These are phyloP conservation scores for Mormyrops attenuatus DNA, from an alignment of 2,797 vertebrate species.

Conservation along the genomic window DNA sequence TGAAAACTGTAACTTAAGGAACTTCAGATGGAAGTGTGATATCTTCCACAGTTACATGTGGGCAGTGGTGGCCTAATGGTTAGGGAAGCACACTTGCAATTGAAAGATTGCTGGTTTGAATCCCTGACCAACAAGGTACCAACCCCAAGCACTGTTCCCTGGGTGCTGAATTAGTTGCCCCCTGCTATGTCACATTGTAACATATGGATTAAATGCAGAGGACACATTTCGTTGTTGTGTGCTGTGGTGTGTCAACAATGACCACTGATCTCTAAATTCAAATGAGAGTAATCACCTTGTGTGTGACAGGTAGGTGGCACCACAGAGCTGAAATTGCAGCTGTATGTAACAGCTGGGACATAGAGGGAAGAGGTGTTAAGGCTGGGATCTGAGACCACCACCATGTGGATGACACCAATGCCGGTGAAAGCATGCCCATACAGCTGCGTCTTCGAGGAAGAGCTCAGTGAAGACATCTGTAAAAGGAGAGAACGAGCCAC, in stretches of 20 bases:
- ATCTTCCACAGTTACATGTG: neutral
- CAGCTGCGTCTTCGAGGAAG: neutral
- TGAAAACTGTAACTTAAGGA: neutral
- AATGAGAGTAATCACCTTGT: neutral
- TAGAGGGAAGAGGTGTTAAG: conserved; percentile 26
- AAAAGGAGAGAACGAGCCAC: neutral
- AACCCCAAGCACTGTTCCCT: neutral
- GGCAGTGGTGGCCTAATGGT: neutral
- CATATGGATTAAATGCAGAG: neutral
- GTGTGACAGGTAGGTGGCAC: neutral
- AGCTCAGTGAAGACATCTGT: conserved; percentile 7
- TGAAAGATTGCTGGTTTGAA: neutral
- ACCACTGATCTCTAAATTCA: neutral
- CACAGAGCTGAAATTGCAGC: conserved; percentile 19
- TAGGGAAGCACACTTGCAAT: neutral
- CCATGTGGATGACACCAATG: conserved; percentile 18
- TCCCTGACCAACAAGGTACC: neutral
- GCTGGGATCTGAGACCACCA: conserved; percentile 27
- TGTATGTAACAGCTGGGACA: conserved; percentile 23
- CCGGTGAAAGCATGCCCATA: conserved; percentile 15
- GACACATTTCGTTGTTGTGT: neutral
- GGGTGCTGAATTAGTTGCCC: neutral
- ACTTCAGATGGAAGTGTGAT: neutral
- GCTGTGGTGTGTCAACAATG: neutral
- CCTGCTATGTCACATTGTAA: neutral